Conservation (phyloP, 2,113 vertebrate genomes). For the Melanostigma gelatinosum region DNA sequence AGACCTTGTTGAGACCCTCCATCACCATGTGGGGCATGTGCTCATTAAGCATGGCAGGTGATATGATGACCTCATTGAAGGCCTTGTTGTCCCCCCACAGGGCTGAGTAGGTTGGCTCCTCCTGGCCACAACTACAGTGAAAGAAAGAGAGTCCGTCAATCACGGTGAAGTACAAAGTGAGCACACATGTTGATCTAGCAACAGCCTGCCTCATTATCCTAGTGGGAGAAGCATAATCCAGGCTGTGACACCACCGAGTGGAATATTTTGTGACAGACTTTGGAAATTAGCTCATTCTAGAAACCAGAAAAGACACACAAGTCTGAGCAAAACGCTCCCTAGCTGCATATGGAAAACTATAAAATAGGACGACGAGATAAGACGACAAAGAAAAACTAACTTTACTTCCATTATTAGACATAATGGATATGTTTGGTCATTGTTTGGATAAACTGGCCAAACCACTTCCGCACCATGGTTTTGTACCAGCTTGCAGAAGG, state of each 20-base stretch:
- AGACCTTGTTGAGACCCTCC: slow-evolving; percentile 98
- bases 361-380: neutral
- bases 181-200: slow-evolving; percentile 8
- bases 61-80: slow-evolving; percentile 98
- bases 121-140: slow-evolving; percentile 91
- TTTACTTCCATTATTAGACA: neutral
- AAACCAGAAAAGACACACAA: neutral
- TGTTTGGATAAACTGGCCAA: neutral
- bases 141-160: slow-evolving; percentile 27
- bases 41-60: slow-evolving; percentile 97
- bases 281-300: neutral
- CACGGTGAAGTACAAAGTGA: slow-evolving; percentile 2
- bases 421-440: no score
- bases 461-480: neutral
- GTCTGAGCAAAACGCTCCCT: neutral
- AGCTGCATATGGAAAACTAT: neutral
- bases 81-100: slow-evolving; percentile 99
- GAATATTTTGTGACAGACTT: neutral
- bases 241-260: neutral
- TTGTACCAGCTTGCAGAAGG: neutral
- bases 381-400: neutral
- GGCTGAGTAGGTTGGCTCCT: slow-evolving; percentile 97
- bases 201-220: neutral
- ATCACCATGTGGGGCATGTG: slow-evolving; percentile 98
- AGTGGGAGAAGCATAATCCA: slow-evolving; percentile 1